Percentiles rank a stretch among this genome's conserved stretches.
Conservation (phyloP, 2,797 vertebrate species). For the Acestrorhynchus altus region DNA sequence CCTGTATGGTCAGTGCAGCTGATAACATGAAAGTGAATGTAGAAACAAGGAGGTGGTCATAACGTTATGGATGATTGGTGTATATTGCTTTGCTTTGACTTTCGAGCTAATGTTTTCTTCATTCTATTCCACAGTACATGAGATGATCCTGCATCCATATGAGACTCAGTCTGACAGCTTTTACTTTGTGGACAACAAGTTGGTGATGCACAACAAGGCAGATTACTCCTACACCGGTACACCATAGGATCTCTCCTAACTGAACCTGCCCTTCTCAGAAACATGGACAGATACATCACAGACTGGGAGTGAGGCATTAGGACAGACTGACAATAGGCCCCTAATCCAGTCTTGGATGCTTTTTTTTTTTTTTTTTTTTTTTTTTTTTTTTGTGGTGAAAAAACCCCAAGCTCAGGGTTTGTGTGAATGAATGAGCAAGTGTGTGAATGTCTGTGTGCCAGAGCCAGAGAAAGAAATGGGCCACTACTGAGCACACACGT, state of each 20-base stretch:
- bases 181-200: slow-evolving; percentile 99
- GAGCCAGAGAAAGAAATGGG: slow-evolving; percentile 9
- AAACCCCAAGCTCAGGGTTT: slow-evolving; percentile 60
- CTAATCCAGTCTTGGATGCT: slow-evolving; percentile 34
- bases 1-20: too few relatives aligned
- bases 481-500: slow-evolving; percentile 1
- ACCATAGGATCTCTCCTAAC: slow-evolving; percentile 70
- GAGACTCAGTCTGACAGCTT: slow-evolving; percentile 99
- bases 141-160: slow-evolving; percentile 95
- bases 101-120: neutral
- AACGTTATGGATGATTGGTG: too few relatives aligned
- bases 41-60: neutral
- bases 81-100: neutral
- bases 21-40: too few relatives aligned
- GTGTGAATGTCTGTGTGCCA: slow-evolving; percentile 11
- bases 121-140: slow-evolving; percentile 80
- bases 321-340: slow-evolving; percentile 29
- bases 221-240: slow-evolving; percentile 97
- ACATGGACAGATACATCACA: slow-evolving; percentile 59
- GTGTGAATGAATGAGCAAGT: slow-evolving; percentile 21
- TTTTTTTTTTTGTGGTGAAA: slow-evolving; percentile 28
- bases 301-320: slow-evolving; percentile 19
- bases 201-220: slow-evolving; percentile 99
- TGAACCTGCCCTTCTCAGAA: slow-evolving; percentile 62
- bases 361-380: slow-evolving; percentile 7